Base-by-base conservation (phyloP, 2,797 vertebrate species). In the Notamacropus eugenii region DNA sequence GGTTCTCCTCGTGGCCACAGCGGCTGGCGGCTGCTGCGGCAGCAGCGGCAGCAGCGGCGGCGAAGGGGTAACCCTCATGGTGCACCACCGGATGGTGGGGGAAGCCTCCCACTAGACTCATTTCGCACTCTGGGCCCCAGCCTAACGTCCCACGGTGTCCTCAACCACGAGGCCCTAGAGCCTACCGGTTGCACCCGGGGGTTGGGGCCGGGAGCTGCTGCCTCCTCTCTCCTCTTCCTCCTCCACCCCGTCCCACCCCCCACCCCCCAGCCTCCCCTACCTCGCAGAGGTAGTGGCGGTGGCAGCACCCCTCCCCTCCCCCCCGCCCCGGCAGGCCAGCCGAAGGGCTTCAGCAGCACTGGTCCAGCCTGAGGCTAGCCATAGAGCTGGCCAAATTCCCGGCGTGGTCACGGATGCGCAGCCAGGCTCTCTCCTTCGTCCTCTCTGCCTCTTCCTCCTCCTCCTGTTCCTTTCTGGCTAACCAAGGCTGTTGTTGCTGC, bases 51-150 rank as follows among this genome's bases (percentile, higher is more conserved):
- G 99, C 99, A 0, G 99, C 99, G 2, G 99, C 99, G 34, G 99
- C 99, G 96, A 99, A 98, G 54, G 99, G 99, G 92, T 99, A 99
- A 97, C 99, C 99, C 98, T 99, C 99, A 98, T 99, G 99, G 98
- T 99, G 99, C 98, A 99, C 99, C 99, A 99, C 99, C 91, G 99
- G 99, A 98, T 99, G 99, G 99, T 99, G 99, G 97, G 99, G 99
- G 97, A 99, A 99, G 95, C 99, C 99, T 97, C 99, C 99, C 46
- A 99, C 99, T 56, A 99, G 98, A 99, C 99, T 99, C 99, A 99
- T 99, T 93, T 98, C 97, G 95, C 97, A 93, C 92, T 98, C 99
- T 98, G 97, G 96, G 97, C 93, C 96, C 96, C 97, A 96, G 98
- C 97, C 97, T 97, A 97, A 96, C 97, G 96, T 57, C 97, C 96